Base-by-base conservation (phyloP, 2,113 vertebrate species). In the Alligator sinensis region DNA sequence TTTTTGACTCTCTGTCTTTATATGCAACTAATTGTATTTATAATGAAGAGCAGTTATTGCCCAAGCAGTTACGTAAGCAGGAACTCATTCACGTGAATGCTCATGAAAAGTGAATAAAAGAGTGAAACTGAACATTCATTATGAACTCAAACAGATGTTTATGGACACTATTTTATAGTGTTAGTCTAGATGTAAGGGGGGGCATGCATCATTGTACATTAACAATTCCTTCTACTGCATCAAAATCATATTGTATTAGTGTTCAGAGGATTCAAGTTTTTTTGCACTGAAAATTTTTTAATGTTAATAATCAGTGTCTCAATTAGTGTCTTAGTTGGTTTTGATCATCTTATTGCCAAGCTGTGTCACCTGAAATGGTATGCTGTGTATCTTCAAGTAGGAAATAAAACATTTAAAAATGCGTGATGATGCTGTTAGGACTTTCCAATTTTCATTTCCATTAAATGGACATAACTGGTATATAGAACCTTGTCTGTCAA, bases 361-460 rank as follows among this genome's bases (percentile, higher is more conserved):
- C 89, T 89, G 64, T 88, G 93, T 94, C 96, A 96, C 96, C 96
- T 96, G 96, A 89, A 96, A 80, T 95, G 82, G 96, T 97, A 97
- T 96, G 96, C 94, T 95, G 96, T 80, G 55, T 87, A 58, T 94
- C 82, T 91, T 84, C 81, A 85, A 47, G 47, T 66, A 91, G 84
- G 90, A 74, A 76, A 92, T 11, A 13, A 86, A 90, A 93, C 87
- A 70, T 88, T 89, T 92, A 57, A 84, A 18, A 68, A 1, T 84
- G 47, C 75, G 70, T 86, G 78, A 84, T 74, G 59, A n/a, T 84
- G 83, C 59, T 90, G 75, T 80, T 82, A 30, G 12, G 11, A 14
- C 68, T 93, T 61, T 87, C 91, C 85, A 66, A 80, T 90, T 92
- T 91, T 90, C 6, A 74, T 30, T 87, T 87, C 84, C 61, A 76